These are phyloP conservation scores for Hypsopygia costalis DNA, from an alignment of 2,888 invertebrate genomes.

Conservation along the genomic window DNA sequence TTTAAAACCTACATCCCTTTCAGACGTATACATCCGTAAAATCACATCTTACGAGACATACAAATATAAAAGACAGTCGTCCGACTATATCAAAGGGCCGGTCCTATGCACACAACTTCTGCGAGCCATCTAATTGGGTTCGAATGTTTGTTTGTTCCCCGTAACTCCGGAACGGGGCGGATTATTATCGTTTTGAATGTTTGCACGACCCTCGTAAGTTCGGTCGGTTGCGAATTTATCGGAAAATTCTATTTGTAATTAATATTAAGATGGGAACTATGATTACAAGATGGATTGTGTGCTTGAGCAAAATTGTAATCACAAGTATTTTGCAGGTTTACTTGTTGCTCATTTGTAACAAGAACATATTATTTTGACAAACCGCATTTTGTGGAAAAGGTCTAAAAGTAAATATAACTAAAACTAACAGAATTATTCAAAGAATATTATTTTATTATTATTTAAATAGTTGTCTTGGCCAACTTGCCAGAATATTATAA, in stretches of 20 bases:
- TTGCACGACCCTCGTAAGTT: conserved; percentile 23
- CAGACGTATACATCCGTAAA: conserved; percentile 19
- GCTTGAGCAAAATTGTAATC: too few relatives aligned
- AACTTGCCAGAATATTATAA: too few relatives aligned
- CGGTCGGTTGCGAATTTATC: conserved; percentile 13
- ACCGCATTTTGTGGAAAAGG: too few relatives aligned
- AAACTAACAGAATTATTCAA: too few relatives aligned
- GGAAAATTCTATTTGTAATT: conserved; percentile 23
- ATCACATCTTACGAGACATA: conserved; percentile 19
- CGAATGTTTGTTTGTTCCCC: conserved; percentile 22
- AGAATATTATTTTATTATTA: too few relatives aligned
- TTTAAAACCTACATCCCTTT: conserved; percentile 1
- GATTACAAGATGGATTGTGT: not conserved
- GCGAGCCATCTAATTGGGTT: conserved; percentile 63
- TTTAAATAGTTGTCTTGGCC: too few relatives aligned
- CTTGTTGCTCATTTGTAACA: too few relatives aligned
- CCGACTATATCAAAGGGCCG: conserved; percentile 30
- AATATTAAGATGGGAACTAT: conserved; percentile 9
- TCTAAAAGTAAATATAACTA: too few relatives aligned
- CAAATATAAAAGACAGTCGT: conserved; percentile 27
- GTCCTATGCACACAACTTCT: conserved; percentile 60
- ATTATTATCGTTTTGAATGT: conserved; percentile 23
- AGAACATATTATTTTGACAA: too few relatives aligned
- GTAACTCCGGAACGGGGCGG: conserved; percentile 16
- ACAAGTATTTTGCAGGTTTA: too few relatives aligned